Conservation (phyloP, 2,797 vertebrate species). For the Champsocephalus gunnari region DNA sequence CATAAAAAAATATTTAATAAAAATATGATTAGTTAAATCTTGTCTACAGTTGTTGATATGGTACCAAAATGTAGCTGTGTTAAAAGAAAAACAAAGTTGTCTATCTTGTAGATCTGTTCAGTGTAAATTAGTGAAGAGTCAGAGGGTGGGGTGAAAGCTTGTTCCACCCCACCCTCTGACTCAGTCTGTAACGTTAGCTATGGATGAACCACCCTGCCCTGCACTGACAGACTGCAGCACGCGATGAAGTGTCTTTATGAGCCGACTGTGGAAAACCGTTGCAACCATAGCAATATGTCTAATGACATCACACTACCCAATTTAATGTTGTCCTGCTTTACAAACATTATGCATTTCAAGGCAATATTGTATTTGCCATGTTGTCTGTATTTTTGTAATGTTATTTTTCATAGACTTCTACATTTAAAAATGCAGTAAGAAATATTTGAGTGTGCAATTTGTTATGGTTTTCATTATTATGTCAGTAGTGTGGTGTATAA, state of each 20-base stretch:
- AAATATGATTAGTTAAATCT: neutral
- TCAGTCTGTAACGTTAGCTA: neutral
- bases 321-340: neutral
- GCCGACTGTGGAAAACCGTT: conserved; percentile 1
- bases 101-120: conserved; percentile 5
- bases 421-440: no score
- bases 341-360: neutral
- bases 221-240: conserved; percentile 17
- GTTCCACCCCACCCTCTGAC: conserved; percentile 19
- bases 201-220: neutral
- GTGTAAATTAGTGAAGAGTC: conserved; percentile 13
- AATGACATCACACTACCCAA: conserved; percentile 8
- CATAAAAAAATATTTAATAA: no score
- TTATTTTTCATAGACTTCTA: neutral
- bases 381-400: neutral
- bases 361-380: neutral
- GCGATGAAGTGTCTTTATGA: neutral
- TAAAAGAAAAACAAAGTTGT: neutral
- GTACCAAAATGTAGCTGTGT: neutral
- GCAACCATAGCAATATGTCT: neutral
- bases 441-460: neutral
- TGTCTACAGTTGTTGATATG: neutral
- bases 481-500: neutral
- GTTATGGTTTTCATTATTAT: neutral
- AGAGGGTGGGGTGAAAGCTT: conserved; percentile 1